Base-by-base conservation (phyloP, 2,888 invertebrate species). In the Tryphoninae sp. region DNA sequence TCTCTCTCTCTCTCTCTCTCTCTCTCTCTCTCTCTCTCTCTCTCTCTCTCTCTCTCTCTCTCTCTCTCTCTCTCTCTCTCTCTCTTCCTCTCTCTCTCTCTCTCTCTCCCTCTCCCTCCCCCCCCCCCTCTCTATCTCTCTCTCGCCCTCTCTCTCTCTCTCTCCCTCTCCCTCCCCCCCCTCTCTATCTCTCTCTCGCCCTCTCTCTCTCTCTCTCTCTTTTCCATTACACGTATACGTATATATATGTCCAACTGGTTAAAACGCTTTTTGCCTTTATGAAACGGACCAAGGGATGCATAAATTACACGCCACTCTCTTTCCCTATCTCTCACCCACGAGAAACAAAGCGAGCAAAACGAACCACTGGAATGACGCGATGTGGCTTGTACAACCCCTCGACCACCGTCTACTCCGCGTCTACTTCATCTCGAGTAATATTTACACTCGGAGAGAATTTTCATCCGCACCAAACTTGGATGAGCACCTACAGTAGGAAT, bases 211-310 rank as follows among this genome's bases (percentile, higher is more conserved):
- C 4, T 3, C 26, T 26, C 26, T 26, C 26, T 4, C 26, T 26
- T 26, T 4, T 6, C 6, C 33, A 7, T 4, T 33, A 33, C 45
- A 45, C 23, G 49, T 64, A 42, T n/a, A 64, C 51, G 19, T 65
- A 40, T 65, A 59, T 84, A 87, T 87, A 87, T 88, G 88, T 86
- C 87, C 86, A 86, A 86, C 86, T 87, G 87, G 88, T 89, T 87
- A 87, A 89, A 89, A 89, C 87, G 89, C 71, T 71, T 89, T 89
- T 89, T 87, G 87, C 85, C 87, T 88, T 88, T 87, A 87, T 87
- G 88, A 88, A 86, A 84, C 87, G 81, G 81, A 85, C 86, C 85
- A 83, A 85, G 85, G 89, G 89, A 89, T 89, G 89, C 89, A 90
- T 89, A 89, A 89, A 90, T 90, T 90, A 89, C 49, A 53, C 64